Conservation (phyloP, 1,140 invertebrate genomes). For the Diuraphis noxia region DNA sequence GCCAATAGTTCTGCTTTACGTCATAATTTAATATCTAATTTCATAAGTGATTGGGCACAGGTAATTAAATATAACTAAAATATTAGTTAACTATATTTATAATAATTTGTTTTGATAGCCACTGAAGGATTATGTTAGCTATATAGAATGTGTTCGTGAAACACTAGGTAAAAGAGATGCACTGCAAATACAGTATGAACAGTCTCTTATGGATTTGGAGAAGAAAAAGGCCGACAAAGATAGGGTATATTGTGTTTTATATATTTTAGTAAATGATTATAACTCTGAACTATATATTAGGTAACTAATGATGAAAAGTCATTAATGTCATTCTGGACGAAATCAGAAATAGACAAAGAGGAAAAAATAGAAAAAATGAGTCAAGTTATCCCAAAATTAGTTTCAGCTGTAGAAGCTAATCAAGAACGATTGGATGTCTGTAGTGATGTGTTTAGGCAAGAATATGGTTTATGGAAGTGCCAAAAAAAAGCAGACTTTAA, state of each 20-base stretch:
- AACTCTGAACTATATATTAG: not conserved
- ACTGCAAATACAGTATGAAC: slow-evolving; percentile 73
- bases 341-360: slow-evolving; percentile 56
- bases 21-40: slow-evolving; percentile 8
- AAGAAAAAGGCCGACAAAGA: slow-evolving; percentile 69
- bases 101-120: slow-evolving; percentile 60
- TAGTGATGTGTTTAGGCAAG: slow-evolving; percentile 73
- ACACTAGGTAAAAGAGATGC: slow-evolving; percentile 69
- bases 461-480: slow-evolving; percentile 72
- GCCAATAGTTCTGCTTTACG: slow-evolving; percentile 32
- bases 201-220: slow-evolving; percentile 68
- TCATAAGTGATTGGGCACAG: slow-evolving; percentile 38
- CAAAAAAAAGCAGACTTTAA: slow-evolving; percentile 73
- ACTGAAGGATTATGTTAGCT: slow-evolving; percentile 72
- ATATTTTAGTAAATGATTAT: not conserved
- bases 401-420: slow-evolving; percentile 63
- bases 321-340: slow-evolving; percentile 38
- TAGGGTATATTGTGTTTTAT: slow-evolving; percentile 53
- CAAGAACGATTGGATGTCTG: slow-evolving; percentile 73
- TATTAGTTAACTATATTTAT: not conserved
- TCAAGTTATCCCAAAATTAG: slow-evolving; percentile 64
- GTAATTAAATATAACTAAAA: slow-evolving; percentile 7
- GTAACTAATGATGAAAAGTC: slow-evolving; percentile 32
- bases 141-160: slow-evolving; percentile 72
- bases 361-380: slow-evolving; percentile 66